phyloP scores from a whole-genome alignment of 2,113 vertebrate species.

The Oryctolagus cuniculus region mOryCun1.1 NC_091436.1:47858001-47858500 shows the following conservation, averaged over 20 bases:
- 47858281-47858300: not conserved
- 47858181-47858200: not conserved
- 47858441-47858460: not conserved
- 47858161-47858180: not conserved
- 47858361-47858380: slow-evolving; percentile 73
- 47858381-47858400: slow-evolving; percentile 86
- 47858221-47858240: not conserved
- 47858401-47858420: not conserved
- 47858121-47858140: not conserved
- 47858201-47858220: not conserved
- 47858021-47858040: not conserved
- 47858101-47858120: not conserved
- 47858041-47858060: not conserved
- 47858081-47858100: not conserved
- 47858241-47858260: slow-evolving; percentile 5
- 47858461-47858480: not conserved
- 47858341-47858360: not conserved
- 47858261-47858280: not conserved
- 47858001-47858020: not conserved
- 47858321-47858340: not conserved
- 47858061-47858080: not conserved
- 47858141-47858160: slow-evolving; percentile 2
- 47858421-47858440: not conserved
- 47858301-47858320: not conserved
- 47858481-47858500: not conserved